These are phyloP conservation scores for Bubo scandiacus DNA, from an alignment of 2,113 vertebrate genomes.

Conservation along the genomic window DNA sequence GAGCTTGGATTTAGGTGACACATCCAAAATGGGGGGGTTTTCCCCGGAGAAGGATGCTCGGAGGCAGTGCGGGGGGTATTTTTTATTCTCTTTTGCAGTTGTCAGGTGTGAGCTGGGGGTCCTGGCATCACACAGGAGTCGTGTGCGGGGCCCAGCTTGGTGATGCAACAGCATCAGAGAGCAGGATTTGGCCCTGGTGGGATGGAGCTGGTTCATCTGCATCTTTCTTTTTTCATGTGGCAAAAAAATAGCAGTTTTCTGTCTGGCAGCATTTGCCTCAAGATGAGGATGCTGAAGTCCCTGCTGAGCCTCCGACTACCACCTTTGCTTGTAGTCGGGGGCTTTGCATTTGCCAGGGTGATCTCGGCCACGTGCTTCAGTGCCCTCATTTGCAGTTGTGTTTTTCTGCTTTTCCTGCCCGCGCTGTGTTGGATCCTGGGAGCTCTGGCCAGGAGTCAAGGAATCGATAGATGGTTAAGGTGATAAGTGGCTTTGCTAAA, in stretches of 20 bases:
- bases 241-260: background rate
- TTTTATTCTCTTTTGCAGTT: rapidly evolving
- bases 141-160: rapidly evolving
- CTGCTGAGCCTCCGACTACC: rapidly evolving
- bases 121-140: rapidly evolving
- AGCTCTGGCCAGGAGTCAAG: constrained; percentile 4
- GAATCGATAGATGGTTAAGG: constrained; percentile 45
- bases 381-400: background rate
- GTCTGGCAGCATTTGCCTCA: rapidly evolving
- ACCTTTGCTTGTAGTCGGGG: rapidly evolving
- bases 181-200: background rate
- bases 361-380: rapidly evolving
- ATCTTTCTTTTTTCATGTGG: background rate
- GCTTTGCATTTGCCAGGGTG: background rate
- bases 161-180: rapidly evolving
- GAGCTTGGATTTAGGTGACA: rapidly evolving
- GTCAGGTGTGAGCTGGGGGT: rapidly evolving
- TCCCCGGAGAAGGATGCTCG: background rate
- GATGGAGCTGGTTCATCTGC: background rate
- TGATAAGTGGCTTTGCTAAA: constrained; percentile 56
- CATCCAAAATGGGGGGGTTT: rapidly evolving
- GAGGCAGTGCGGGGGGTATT: too few relatives aligned
- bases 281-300: background rate
- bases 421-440: background rate
- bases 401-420: background rate